phyloP scores from a whole-genome alignment of 2,888 invertebrate species.

The Sthenelais limicola region DNA sequence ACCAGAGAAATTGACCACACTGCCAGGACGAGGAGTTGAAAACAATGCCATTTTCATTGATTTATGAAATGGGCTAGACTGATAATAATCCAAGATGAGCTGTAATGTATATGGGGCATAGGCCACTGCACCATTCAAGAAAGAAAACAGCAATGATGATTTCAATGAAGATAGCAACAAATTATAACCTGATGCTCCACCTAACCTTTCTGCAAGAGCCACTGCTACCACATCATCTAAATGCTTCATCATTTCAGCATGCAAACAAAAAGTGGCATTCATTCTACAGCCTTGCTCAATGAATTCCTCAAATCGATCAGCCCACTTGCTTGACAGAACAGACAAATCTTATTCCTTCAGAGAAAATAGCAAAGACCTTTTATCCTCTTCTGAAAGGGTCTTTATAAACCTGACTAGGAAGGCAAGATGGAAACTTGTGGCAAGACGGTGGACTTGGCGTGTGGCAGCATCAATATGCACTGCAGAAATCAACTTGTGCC shows the following conservation, averaged over 20 bases:
- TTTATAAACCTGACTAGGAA: conserved; percentile 2
- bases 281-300: background rate
- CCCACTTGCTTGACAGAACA: background rate
- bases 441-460: conserved; percentile 21
- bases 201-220: conserved; percentile 47
- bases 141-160: conserved; percentile 47
- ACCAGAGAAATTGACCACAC: conserved; percentile 44
- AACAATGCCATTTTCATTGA: conserved; percentile 46
- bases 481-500: background rate
- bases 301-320: background rate
- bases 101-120: conserved; percentile 47
- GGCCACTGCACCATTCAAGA: conserved; percentile 51
- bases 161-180: conserved; percentile 49
- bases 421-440: conserved; percentile 25
- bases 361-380: background rate
- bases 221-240: conserved; percentile 50
- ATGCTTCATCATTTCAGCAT: conserved; percentile 49
- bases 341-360: background rate
- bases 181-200: conserved; percentile 45
- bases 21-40: conserved; percentile 43
- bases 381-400: background rate
- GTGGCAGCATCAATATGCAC: conserved; percentile 2
- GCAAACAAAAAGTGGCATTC: conserved; percentile 45
- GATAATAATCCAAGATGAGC: too few species aligned
- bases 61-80: conserved; percentile 44